phyloP scores from a whole-genome alignment of 2,113 vertebrate genomes.

The Turdus rufiventris region DNA sequence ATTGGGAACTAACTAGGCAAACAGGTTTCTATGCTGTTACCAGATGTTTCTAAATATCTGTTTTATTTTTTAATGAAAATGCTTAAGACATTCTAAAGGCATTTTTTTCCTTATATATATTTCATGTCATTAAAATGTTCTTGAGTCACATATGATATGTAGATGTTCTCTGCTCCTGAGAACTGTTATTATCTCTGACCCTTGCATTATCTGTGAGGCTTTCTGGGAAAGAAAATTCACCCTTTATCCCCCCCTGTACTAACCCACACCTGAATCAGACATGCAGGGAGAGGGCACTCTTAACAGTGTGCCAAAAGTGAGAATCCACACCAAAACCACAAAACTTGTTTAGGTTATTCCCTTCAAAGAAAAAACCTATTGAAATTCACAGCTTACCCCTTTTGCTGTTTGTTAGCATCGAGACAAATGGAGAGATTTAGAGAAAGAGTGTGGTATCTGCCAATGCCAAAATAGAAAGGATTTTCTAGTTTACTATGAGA shows the following conservation, averaged over 20 bases:
- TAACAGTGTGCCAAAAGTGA: neutral
- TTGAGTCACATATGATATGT: neutral
- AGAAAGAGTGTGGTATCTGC: neutral
- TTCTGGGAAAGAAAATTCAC: neutral
- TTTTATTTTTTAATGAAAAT: neutral
- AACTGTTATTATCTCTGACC: neutral
- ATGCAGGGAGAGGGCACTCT: neutral
- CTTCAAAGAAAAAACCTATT: neutral
- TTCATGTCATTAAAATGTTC: neutral
- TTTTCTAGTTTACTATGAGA: neutral
- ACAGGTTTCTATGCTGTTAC: neutral
- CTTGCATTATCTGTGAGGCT: neutral
- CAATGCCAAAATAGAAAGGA: neutral
- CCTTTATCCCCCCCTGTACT: fast-evolving
- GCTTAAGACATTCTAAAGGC: neutral
- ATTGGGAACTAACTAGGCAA: neutral
- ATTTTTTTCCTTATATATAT: neutral
- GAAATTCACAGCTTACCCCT: neutral
- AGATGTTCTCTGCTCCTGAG: neutral
- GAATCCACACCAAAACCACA: neutral
- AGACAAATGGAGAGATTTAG: neutral
- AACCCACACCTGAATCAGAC: neutral
- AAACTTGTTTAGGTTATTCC: neutral
- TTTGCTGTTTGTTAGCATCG: neutral
- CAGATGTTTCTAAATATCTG: neutral